Evolutionary conservation across 1,140 invertebrate species (phyloP), one percentile per base, ranked within the genome.

Genomic region (Drosophila repleta): DNA sequence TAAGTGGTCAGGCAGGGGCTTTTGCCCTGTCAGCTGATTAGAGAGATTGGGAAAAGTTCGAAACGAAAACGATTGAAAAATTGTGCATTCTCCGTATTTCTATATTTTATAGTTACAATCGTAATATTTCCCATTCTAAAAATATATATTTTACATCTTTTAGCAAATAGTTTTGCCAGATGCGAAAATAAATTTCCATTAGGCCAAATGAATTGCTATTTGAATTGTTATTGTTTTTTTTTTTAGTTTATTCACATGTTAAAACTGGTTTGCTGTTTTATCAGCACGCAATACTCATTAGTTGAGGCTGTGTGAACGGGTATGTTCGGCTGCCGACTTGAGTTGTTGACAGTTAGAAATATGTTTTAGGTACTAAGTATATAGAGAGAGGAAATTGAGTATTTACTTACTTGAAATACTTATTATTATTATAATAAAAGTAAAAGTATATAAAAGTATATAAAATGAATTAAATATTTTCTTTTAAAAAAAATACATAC

Each of bases 231-330:
- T 24, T 48, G 37, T 39, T 57, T 35, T 58, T 57, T 4, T 45
- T 45, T 45, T 11, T 45, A 20, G n/a, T 45, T 52, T 18, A 20
- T 20, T 26, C 52, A 48, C n/a, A 55, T 69, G 32, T 15, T 8
- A 46, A 63, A 70, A 70, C 67, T 56, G 67, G 67, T 70, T 69
- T 63, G 35, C 21, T 65, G 15, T 18, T 26, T 64, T 65, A 70
- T 70, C 61, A 64, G 35, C 18, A 43, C 29, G 0, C 7, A 29
- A 6, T 29, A 29, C 29, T 29, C 29, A 8, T 6, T 6, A 6
- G 24, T 3, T 29, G 26, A 29, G 6, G 5, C 26, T 29, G 24
- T 24, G 24, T 24, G 24, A 4, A 24, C 6, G 26, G 26, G 4
- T 32, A 24, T 56, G 24, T 52, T 46, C 61, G 8, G 3, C 11